Conservation (phyloP, 2,113 vertebrate species). For the Herpetotheres cachinnans region DNA sequence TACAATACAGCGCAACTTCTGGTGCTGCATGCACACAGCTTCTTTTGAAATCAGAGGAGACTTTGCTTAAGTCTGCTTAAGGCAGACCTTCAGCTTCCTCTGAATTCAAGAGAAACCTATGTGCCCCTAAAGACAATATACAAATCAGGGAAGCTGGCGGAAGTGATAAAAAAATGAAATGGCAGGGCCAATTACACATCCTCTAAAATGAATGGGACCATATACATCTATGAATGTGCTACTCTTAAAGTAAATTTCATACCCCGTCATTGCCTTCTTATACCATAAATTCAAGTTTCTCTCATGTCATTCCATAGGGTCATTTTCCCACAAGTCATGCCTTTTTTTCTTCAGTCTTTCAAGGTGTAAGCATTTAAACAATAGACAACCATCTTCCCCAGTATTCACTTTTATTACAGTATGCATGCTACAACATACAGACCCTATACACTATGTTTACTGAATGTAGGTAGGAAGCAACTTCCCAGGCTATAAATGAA, state of each 20-base stretch:
- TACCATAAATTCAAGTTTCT: neutral
- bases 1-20: neutral
- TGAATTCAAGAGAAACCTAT: neutral
- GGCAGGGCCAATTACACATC: neutral
- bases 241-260: neutral
- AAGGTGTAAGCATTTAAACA: neutral
- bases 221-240: neutral
- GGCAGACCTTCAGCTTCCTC: neutral
- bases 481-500: neutral
- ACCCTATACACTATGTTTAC: neutral
- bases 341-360: neutral
- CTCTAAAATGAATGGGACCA: neutral
- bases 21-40: neutral
- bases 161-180: neutral
- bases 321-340: neutral
- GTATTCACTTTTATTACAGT: neutral
- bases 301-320: neutral
- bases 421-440: neutral
- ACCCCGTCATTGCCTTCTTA: rapidly evolving
- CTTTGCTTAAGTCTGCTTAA: neutral
- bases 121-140: neutral
- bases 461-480: neutral
- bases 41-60: neutral
- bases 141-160: neutral
- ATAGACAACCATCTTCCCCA: neutral